phyloP scores from a whole-genome alignment of 2,113 vertebrate species.

The Hypomesus transpacificus region DNA sequence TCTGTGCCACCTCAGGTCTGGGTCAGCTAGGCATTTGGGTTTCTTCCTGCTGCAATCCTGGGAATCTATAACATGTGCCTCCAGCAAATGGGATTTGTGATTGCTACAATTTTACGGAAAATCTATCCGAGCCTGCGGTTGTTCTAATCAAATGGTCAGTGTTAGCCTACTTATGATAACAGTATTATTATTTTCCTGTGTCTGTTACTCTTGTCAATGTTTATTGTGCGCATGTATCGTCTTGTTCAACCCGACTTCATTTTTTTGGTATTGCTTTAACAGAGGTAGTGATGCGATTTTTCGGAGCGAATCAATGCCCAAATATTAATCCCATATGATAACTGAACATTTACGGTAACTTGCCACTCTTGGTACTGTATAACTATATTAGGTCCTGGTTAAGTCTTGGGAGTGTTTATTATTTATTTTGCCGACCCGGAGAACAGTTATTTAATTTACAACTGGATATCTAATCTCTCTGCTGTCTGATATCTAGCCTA shows the following conservation, averaged over 20 bases:
- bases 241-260: no score
- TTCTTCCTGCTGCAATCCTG: constrained; percentile 22
- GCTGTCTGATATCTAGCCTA: constrained; percentile 37
- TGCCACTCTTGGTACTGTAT: not conserved
- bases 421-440: constrained; percentile 21
- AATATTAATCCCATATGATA: no score
- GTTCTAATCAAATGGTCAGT: constrained; percentile 25
- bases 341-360: no score
- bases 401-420: not conserved
- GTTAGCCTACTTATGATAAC: not conserved
- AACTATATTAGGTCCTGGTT: not conserved
- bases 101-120: constrained; percentile 21
- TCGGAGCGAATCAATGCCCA: no score
- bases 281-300: no score
- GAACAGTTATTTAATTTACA: constrained; percentile 50
- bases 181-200: no score
- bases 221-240: no score
- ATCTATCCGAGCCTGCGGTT: constrained; percentile 37
- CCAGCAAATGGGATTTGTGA: constrained; percentile 28
- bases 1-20: constrained; percentile 23
- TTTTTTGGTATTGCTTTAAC: no score
- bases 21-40: constrained; percentile 28
- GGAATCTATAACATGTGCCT: constrained; percentile 47
- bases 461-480: constrained; percentile 33
- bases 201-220: no score